Base-by-base conservation (phyloP, 1,140 invertebrate genomes). In the Danaus plexippus region DNA sequence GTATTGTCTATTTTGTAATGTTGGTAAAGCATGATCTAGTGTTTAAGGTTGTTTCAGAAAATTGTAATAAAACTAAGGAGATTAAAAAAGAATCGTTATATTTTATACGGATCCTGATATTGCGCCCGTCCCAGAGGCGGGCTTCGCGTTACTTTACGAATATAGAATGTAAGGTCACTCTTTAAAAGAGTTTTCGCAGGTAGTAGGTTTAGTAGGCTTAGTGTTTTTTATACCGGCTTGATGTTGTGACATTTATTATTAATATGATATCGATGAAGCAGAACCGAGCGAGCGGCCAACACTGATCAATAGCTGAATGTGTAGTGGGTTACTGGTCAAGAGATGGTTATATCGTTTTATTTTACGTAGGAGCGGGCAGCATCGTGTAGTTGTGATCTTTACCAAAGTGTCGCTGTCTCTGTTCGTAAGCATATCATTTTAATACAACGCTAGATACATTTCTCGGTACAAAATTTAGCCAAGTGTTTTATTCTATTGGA, bases 141-240 rank as follows among this genome's bases (percentile, higher is more conserved):
- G 72, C 57, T 67, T 71, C 67, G 73, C 81, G 80, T 87, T 85
- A 84, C 76, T 84, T 87, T 85, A 85, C 82, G 81, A 87, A 81
- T 61, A 53, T 88, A 88, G 87, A 57, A 47, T 73, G 78, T 88
- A 88, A 88, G 87, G 85, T 83, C 78, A 70, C 87, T 88, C 87
- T 88, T 87, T 78, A 80, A 87, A 88, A 88, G 87, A 88, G 87
- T 81, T 83, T 87, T 86, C 80, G 85, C 85, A 88, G 80, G 82
- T 88, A 88, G 86, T 88, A 87, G 82, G 75, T 84, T 81, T 87
- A 85, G 81, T 88, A 88, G 83, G 87, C 87, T 88, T 88, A 88
- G 85, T 88, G 86, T 87, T 88, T 87, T 87, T 88, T 88, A 88
- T 88, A 88, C 87, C 73, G 79, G 87, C 87, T 88, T 88, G 87